Conservation (phyloP, 2,888 invertebrate genomes). For the Spisula solida region DNA sequence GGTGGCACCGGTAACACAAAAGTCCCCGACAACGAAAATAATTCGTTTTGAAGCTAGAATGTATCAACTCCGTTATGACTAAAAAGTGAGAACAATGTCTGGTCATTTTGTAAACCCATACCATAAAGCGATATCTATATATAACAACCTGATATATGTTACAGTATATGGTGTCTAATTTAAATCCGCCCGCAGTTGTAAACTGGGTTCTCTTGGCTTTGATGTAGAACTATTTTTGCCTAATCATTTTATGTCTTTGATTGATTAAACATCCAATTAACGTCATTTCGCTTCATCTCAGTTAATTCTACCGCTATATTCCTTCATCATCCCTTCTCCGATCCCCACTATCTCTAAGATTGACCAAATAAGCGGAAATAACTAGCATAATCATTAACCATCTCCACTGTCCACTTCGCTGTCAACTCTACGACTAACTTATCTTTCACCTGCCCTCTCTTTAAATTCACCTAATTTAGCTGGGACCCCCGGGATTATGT, state of each 20-base stretch:
- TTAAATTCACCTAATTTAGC: conserved; percentile 48
- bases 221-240: neutral
- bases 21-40: too few relatives aligned
- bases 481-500: conserved; percentile 66
- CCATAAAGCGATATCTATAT: too few relatives aligned
- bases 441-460: conserved; percentile 53
- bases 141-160: neutral
- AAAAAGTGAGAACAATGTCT: too few relatives aligned
- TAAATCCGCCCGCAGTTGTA: neutral
- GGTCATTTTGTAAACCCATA: too few relatives aligned
- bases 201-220: neutral
- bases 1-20: too few relatives aligned
- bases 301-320: conserved; percentile 30
- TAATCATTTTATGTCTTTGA: conserved; percentile 24
- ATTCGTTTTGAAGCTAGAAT: too few relatives aligned
- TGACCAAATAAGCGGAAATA: conserved; percentile 42
- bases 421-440: conserved; percentile 16
- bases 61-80: too few relatives aligned
- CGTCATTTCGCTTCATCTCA: conserved; percentile 27
- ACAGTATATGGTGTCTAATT: neutral
- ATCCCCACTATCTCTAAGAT: conserved; percentile 27
- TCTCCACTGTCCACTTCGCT: conserved; percentile 20
- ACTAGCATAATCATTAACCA: conserved; percentile 40
- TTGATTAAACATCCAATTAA: conserved; percentile 30
- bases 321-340: conserved; percentile 8